A percentile compares a stretch with the other conserved stretches of the same genome.
phyloP scores from a whole-genome alignment of 1,140 invertebrate species.

The Mya arenaria region DNA sequence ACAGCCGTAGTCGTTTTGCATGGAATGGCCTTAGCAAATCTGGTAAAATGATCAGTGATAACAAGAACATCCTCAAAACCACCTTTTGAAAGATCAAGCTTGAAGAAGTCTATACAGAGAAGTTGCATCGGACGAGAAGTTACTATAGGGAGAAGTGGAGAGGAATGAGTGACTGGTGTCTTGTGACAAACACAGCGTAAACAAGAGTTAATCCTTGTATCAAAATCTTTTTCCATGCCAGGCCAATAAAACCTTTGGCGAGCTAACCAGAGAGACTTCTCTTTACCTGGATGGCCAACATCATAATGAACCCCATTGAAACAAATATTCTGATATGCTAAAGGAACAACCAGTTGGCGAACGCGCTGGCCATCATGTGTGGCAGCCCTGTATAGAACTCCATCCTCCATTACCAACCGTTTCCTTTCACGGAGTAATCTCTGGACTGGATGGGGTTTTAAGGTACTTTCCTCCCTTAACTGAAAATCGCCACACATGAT shows the following conservation, averaged over 20 bases:
- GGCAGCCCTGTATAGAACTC: not conserved
- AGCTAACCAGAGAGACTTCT: conserved; percentile 23
- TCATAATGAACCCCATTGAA: conserved; percentile 27
- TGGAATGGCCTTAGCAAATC: conserved; percentile 34
- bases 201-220: no score
- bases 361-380: conserved; percentile 1
- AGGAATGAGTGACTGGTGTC: no score
- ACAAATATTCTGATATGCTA: not conserved
- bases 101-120: conserved; percentile 29
- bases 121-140: conserved; percentile 19
- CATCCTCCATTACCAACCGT: not conserved
- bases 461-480: no score
- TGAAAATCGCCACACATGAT: no score
- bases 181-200: no score
- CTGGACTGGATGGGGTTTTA: not conserved
- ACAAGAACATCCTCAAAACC: conserved; percentile 45
- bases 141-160: not conserved
- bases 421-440: not conserved
- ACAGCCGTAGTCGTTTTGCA: conserved; percentile 14
- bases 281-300: conserved; percentile 24
- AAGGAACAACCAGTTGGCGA: conserved; percentile 18
- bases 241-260: conserved; percentile 35
- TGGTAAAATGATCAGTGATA: conserved; percentile 59
- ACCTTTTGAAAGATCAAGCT: conserved; percentile 27
- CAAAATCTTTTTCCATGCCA: conserved; percentile 10